phyloP scores from a whole-genome alignment of 2,797 vertebrate genomes.

The Coracias cyanogaster region DNA sequence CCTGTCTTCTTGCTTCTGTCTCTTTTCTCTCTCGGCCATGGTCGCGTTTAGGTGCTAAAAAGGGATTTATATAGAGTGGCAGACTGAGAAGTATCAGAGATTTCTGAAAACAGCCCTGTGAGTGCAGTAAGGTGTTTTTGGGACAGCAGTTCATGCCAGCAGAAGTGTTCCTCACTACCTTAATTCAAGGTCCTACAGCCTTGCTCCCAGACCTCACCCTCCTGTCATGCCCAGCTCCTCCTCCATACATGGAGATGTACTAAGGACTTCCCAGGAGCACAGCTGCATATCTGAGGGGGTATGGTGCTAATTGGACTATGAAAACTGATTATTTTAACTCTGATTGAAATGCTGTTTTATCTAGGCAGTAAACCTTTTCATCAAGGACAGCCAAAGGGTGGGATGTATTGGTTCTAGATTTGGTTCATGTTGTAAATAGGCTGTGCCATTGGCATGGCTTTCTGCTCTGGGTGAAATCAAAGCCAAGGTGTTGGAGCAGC shows the following conservation, averaged over 20 bases:
- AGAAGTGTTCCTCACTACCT: background rate
- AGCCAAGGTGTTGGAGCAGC: background rate
- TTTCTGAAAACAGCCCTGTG: background rate
- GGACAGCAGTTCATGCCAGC: background rate
- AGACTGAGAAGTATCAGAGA: background rate
- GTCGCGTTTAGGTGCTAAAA: background rate
- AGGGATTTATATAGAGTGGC: background rate
- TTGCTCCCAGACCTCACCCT: background rate
- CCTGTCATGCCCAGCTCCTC: background rate
- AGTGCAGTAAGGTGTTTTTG: background rate
- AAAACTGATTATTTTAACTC: conserved; percentile 5
- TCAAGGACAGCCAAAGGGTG: background rate
- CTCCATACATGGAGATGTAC: accelerated
- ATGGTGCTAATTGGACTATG: background rate
- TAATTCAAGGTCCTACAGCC: background rate
- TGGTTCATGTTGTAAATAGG: background rate
- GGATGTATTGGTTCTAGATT: background rate
- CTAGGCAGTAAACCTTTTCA: background rate
- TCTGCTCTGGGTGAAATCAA: background rate
- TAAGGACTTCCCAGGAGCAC: background rate
- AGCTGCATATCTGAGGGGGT: background rate
- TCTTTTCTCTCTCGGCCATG: background rate
- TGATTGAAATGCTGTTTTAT: conserved; percentile 1
- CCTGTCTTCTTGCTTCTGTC: background rate
- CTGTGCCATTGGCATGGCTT: background rate